These are phyloP conservation scores for Bubo blakistoni DNA, from an alignment of 2,113 vertebrate species.

Conservation along the genomic window DNA sequence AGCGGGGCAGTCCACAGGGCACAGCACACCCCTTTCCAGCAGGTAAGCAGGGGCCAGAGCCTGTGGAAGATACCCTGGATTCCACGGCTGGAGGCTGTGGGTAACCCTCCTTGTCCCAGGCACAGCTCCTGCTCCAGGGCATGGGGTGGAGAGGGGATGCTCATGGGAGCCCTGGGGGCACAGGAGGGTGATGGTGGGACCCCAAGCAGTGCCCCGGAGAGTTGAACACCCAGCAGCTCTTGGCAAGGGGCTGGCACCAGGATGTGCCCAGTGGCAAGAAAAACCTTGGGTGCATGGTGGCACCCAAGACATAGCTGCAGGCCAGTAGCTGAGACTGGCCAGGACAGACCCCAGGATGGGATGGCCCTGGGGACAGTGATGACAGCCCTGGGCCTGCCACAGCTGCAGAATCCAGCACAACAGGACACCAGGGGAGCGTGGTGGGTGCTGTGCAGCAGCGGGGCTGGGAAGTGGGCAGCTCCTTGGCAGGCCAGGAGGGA, in stretches of 20 bases:
- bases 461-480: neutral
- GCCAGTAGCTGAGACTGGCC: neutral
- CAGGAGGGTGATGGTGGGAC: neutral
- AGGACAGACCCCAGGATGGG: neutral
- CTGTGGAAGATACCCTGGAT: neutral
- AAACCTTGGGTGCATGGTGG: neutral
- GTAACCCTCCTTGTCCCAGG: neutral
- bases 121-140: neutral
- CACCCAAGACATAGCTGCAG: neutral
- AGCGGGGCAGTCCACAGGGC: neutral
- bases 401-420: neutral
- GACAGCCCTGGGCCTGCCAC: neutral
- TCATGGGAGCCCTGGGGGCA: neutral
- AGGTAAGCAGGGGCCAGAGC: neutral
- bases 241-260: neutral
- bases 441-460: neutral
- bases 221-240: neutral
- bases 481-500: neutral
- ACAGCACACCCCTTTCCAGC: neutral
- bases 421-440: neutral
- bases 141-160: fast-evolving
- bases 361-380: neutral
- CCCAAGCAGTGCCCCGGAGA: neutral
- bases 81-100: fast-evolving
- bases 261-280: neutral